A percentile compares a stretch with the other conserved stretches of the same genome.
Conservation (phyloP, 2,888 invertebrate genomes). For the Corbicula japonica region DNA sequence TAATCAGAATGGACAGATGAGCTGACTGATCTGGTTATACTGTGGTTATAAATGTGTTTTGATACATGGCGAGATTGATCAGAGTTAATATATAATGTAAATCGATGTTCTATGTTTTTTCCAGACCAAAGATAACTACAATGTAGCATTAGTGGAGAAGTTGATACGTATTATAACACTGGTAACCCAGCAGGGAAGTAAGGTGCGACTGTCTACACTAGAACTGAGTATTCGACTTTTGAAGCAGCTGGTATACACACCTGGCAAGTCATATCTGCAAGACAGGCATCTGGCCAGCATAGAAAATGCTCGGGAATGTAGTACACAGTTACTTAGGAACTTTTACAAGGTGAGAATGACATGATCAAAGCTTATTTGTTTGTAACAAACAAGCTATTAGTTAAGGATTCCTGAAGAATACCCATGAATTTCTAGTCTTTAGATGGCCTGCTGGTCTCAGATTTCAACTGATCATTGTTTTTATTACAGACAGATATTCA, state of each 20-base stretch:
- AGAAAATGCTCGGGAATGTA: constrained; percentile 92
- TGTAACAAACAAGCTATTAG: not conserved
- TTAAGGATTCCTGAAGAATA: not conserved
- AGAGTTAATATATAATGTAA: too few relatives aligned
- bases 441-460: too few relatives aligned
- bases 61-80: too few relatives aligned
- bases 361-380: not conserved
- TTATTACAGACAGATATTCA: too few relatives aligned
- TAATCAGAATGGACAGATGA: too few relatives aligned
- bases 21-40: too few relatives aligned
- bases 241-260: constrained; percentile 89
- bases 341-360: constrained; percentile 92
- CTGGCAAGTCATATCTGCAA: constrained; percentile 89
- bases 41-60: too few relatives aligned
- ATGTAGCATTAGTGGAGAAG: constrained; percentile 93
- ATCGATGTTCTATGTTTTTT: too few relatives aligned
- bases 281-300: constrained; percentile 91
- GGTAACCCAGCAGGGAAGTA: constrained; percentile 96
- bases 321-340: constrained; percentile 94
- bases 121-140: constrained; percentile 91
- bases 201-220: constrained; percentile 96
- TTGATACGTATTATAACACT: constrained; percentile 93
- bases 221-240: constrained; percentile 95
- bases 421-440: not conserved
- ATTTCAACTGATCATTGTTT: too few relatives aligned